phyloP scores from a whole-genome alignment of 2,888 invertebrate genomes.

The Leptinotarsa juncta region DNA sequence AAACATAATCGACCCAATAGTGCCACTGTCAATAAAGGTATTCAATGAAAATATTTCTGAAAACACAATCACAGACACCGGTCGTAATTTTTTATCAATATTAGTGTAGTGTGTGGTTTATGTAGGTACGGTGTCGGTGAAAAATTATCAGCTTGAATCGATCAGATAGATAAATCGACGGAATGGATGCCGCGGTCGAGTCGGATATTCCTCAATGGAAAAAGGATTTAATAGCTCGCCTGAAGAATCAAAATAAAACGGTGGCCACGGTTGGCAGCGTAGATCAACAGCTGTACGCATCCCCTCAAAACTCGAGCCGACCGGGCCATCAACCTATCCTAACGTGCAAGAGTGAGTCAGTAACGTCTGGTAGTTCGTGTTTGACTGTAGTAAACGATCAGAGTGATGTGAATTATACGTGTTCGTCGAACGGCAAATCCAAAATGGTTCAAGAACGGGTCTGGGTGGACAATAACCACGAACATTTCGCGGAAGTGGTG shows the following conservation, averaged over 20 bases:
- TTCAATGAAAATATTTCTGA: neutral
- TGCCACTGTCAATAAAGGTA: constrained; percentile 21
- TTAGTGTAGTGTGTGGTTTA: constrained; percentile 8
- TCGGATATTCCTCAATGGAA: constrained; percentile 80
- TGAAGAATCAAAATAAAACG: constrained; percentile 68
- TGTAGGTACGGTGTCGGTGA: neutral
- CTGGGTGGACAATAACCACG: constrained; percentile 57
- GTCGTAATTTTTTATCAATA: neutral
- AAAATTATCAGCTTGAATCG: constrained; percentile 10
- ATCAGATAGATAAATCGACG: constrained; percentile 15
- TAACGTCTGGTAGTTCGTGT: constrained; percentile 43
- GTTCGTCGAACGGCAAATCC: constrained; percentile 38
- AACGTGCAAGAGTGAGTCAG: constrained; percentile 51
- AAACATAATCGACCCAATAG: constrained; percentile 28
- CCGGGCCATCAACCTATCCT: constrained; percentile 59
- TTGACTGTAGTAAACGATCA: constrained; percentile 31
- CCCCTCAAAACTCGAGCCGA: constrained; percentile 48
- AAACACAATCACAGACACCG: constrained; percentile 1
- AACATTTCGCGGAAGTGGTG: constrained; percentile 44
- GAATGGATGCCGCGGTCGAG: constrained; percentile 37
- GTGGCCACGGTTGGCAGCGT: constrained; percentile 44
- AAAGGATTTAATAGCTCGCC: constrained; percentile 82
- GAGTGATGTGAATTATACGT: constrained; percentile 43
- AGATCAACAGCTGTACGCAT: constrained; percentile 41
- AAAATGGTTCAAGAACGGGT: constrained; percentile 68